These are phyloP conservation scores for Micrasema longulum DNA, from an alignment of 1,140 invertebrate genomes.

Conservation along the genomic window DNA sequence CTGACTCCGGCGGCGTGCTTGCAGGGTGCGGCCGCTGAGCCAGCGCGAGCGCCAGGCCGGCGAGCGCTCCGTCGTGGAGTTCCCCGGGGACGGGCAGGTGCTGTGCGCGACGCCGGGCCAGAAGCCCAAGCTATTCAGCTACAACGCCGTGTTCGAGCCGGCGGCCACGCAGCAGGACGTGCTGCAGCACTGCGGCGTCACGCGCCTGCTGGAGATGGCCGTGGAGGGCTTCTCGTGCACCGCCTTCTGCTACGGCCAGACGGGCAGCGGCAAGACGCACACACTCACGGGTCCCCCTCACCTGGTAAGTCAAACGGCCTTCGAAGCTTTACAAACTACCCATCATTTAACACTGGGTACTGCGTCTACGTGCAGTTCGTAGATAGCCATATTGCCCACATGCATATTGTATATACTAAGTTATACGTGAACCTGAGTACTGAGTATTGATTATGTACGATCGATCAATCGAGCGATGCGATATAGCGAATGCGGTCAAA, in stretches of 20 bases:
- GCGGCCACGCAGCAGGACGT: conserved; percentile 86
- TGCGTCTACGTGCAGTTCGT: too few relatives aligned
- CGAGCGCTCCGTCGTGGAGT: conserved; percentile 75
- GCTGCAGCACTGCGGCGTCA: conserved; percentile 85
- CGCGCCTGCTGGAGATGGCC: conserved; percentile 90
- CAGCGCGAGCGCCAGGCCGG: conserved; percentile 74
- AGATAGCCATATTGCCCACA: too few relatives aligned
- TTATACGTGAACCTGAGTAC: too few relatives aligned
- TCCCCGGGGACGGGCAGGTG: conserved; percentile 84
- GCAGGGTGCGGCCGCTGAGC: conserved; percentile 78
- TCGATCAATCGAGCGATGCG: too few relatives aligned
- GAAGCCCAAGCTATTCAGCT: conserved; percentile 84
- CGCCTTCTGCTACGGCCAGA: conserved; percentile 96
- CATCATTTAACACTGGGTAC: too few relatives aligned
- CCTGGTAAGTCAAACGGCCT: conserved; percentile 71
- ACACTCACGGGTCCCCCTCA: conserved; percentile 93
- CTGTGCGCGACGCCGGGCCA: conserved; percentile 71
- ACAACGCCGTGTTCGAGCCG: conserved; percentile 91
- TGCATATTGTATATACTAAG: too few relatives aligned
- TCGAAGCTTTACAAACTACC: not conserved
- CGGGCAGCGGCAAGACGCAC: conserved; percentile 96
- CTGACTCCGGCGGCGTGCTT: conserved; percentile 36
- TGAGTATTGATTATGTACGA: too few relatives aligned
- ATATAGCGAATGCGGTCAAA: too few relatives aligned
- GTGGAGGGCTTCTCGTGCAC: conserved; percentile 94